phyloP scores from a whole-genome alignment of 2,888 invertebrate genomes.

The Listrodromus nycthemerus region DNA sequence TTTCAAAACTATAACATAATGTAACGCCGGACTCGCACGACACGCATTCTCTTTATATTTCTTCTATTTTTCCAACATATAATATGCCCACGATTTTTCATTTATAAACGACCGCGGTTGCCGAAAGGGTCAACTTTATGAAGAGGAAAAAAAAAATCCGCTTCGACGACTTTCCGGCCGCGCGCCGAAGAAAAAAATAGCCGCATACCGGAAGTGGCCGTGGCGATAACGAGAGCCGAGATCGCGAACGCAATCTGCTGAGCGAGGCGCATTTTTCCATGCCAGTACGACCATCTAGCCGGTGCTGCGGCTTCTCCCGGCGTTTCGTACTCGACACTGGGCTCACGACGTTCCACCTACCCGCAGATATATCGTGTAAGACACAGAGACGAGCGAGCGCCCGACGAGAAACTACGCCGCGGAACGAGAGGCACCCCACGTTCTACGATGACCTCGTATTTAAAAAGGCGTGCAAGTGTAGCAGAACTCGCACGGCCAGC shows the following conservation, averaged over 20 bases:
- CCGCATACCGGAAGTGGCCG: conserved; percentile 50
- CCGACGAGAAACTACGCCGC: conserved; percentile 21
- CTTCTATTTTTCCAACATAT: neutral
- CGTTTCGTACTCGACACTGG: conserved; percentile 6
- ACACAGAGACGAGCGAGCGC: conserved; percentile 21
- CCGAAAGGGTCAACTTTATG: neutral
- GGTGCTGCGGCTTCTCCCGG: neutral
- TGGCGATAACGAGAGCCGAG: conserved; percentile 55
- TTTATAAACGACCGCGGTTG: neutral
- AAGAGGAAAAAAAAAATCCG: conserved; percentile 11
- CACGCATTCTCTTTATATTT: neutral
- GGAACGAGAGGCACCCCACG: conserved; percentile 41
- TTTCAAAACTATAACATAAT: neutral
- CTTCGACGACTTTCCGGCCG: conserved; percentile 21
- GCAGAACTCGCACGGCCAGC: conserved; percentile 13
- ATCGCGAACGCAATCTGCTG: conserved; percentile 65
- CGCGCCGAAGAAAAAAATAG: conserved; percentile 32
- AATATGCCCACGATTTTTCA: neutral
- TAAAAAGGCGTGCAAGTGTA: conserved; percentile 43
- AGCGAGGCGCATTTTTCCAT: conserved; percentile 60
- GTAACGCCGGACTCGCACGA: too few species aligned
- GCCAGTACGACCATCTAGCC: neutral
- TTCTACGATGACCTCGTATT: conserved; percentile 45
- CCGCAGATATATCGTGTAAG: conserved; percentile 26
- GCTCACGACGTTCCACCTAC: neutral